Percentiles rank a stretch among this genome's conserved stretches.
Evolutionary conservation across 1,140 invertebrate species (phyloP).

Genomic region (Dreissena polymorpha): DNA sequence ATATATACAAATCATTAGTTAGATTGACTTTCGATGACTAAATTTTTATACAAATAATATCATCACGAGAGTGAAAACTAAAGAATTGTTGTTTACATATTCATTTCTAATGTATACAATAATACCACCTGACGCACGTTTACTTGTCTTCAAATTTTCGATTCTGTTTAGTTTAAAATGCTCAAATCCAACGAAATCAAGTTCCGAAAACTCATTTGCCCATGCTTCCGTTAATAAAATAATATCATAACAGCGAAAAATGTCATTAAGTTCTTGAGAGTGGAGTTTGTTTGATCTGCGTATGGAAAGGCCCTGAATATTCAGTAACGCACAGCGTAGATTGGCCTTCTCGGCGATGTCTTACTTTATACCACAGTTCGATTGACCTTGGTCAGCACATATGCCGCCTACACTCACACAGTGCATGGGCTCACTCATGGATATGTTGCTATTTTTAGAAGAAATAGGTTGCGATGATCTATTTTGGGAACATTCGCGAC

Average conservation of each 20-base stretch:
- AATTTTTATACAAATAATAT: too few species aligned
- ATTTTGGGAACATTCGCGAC: background rate
- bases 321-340: slow-evolving; percentile 7
- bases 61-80: too few species aligned
- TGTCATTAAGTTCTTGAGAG: background rate
- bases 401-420: background rate
- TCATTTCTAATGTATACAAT: slow-evolving; percentile 26
- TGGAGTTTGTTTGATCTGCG: slow-evolving; percentile 10
- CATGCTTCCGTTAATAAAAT: slow-evolving; percentile 22
- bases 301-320: slow-evolving; percentile 12
- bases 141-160: slow-evolving; percentile 13
- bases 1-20: too few species aligned
- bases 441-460: background rate
- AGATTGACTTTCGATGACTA: too few species aligned
- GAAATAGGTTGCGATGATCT: background rate
- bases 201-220: slow-evolving; percentile 12
- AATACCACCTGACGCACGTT: slow-evolving; percentile 16
- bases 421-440: background rate
- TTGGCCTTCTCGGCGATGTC: background rate
- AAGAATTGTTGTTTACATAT: too few species aligned
- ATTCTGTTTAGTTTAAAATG: slow-evolving; percentile 13
- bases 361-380: background rate
- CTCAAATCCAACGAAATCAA: slow-evolving; percentile 9
- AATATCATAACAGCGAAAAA: background rate
- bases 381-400: background rate